A percentile compares a stretch with the other conserved stretches of the same genome.
phyloP scores from a whole-genome alignment of 2,113 vertebrate genomes.

The Melospiza georgiana region DNA sequence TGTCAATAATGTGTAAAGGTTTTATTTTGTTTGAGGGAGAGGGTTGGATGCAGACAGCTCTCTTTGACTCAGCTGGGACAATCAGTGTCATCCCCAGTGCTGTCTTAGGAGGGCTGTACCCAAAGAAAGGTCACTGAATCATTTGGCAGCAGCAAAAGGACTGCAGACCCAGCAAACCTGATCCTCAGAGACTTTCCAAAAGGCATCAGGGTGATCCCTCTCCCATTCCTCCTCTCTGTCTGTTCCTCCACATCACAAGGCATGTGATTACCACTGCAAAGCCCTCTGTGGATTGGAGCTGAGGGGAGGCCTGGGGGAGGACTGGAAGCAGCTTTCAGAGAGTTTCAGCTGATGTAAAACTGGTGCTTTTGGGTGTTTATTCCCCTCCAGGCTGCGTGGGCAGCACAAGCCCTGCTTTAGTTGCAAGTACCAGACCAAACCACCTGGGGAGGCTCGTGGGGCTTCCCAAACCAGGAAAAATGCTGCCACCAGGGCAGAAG shows the following conservation, averaged over 20 bases:
- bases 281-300: background rate
- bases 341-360: background rate
- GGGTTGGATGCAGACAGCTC: background rate
- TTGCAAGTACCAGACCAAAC: background rate
- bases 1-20: background rate
- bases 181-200: background rate
- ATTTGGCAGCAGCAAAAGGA: background rate
- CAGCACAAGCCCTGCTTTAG: background rate
- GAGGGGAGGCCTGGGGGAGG: background rate
- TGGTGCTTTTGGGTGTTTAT: background rate
- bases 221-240: background rate
- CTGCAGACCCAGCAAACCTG: background rate
- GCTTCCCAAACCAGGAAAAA: background rate
- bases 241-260: background rate
- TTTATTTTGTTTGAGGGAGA: background rate
- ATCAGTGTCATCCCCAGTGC: background rate
- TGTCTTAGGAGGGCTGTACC: background rate
- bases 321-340: background rate
- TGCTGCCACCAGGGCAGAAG: background rate
- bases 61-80: background rate
- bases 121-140: background rate
- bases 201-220: background rate
- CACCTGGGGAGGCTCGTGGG: slow-evolving; percentile 22
- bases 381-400: background rate
- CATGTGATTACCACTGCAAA: background rate